Conservation (phyloP, 2,113 vertebrate species). For the Tretioscincus oriximinensis region DNA sequence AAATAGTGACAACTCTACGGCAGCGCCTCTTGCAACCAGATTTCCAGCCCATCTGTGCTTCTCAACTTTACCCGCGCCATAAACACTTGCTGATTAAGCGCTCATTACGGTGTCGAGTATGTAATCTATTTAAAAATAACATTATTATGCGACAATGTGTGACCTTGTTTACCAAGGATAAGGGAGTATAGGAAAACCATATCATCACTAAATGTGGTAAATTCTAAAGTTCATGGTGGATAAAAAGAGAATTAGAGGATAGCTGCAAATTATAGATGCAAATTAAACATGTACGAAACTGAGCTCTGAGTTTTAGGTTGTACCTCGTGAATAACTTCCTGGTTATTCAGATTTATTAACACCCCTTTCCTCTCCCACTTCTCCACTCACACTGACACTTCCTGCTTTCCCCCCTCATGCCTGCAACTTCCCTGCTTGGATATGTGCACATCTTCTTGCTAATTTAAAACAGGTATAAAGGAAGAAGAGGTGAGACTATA, state of each 20-base stretch:
- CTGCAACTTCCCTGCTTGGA: neutral
- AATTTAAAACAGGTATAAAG: no score
- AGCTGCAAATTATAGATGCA: neutral
- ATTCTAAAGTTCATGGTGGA: neutral
- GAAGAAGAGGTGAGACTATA: no score
- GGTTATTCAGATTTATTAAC: no score
- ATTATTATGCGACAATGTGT: neutral
- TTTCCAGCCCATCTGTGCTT: conserved; percentile 91
- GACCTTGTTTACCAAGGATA: neutral
- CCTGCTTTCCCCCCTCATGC: neutral
- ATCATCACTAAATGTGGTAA: neutral
- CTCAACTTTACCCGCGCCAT: conserved; percentile 95
- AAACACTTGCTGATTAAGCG: conserved; percentile 98
- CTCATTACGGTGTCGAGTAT: conserved; percentile 93
- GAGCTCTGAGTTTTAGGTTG: no score
- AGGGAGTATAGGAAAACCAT: neutral
- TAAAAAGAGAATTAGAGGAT: neutral
- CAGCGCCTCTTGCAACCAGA: conserved; percentile 97
- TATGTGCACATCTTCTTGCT: no score
- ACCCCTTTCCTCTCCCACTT: no score
- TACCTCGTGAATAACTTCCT: no score
- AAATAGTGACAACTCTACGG: conserved; percentile 89
- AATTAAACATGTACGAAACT: neutral
- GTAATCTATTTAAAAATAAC: conserved; percentile 15
- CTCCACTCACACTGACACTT: neutral